These are phyloP conservation scores for Agraylea sexmaculata DNA, from an alignment of 1,140 invertebrate species.

Conservation along the genomic window DNA sequence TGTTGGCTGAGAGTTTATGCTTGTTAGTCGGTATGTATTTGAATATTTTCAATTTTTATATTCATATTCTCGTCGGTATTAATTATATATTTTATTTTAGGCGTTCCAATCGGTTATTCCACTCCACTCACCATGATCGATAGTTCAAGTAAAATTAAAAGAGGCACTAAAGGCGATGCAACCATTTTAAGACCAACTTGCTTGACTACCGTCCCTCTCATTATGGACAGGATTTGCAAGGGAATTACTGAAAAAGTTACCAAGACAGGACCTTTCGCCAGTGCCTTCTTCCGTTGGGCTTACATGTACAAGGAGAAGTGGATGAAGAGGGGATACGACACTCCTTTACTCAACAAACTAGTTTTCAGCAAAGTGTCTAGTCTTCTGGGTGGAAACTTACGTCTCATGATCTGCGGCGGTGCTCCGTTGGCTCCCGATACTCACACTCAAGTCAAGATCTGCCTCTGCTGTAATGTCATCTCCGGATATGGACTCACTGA, in stretches of 20 bases:
- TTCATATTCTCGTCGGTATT: slow-evolving; percentile 27
- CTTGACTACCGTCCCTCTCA: slow-evolving; percentile 89
- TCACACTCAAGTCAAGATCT: slow-evolving; percentile 87
- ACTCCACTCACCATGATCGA: slow-evolving; percentile 92
- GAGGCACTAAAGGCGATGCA: slow-evolving; percentile 83
- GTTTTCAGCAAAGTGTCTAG: slow-evolving; percentile 50
- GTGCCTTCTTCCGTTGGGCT: slow-evolving; percentile 80
- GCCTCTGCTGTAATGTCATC: slow-evolving; percentile 79
- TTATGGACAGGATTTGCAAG: slow-evolving; percentile 92
- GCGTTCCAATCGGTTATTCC: slow-evolving; percentile 93
- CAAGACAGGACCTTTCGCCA: slow-evolving; percentile 58
- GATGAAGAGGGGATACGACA: slow-evolving; percentile 71
- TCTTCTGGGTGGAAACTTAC: slow-evolving; percentile 76
- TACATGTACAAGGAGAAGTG: slow-evolving; percentile 85
- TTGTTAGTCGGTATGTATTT: slow-evolving; percentile 41
- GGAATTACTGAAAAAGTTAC: slow-evolving; percentile 86
- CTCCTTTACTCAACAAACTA: slow-evolving; percentile 62
- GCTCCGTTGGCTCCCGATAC: slow-evolving; percentile 93
- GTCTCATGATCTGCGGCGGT: slow-evolving; percentile 82
- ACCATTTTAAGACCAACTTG: slow-evolving; percentile 83
- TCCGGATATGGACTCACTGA: slow-evolving; percentile 98
- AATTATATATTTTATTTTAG: slow-evolving; percentile 40
- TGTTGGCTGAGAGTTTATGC: slow-evolving; percentile 67
- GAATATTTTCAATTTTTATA: slow-evolving; percentile 2
- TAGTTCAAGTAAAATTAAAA: slow-evolving; percentile 89